These are phyloP conservation scores for Drosophila nigrodunni DNA, from an alignment of 1,140 invertebrate genomes.

Conservation along the genomic window DNA sequence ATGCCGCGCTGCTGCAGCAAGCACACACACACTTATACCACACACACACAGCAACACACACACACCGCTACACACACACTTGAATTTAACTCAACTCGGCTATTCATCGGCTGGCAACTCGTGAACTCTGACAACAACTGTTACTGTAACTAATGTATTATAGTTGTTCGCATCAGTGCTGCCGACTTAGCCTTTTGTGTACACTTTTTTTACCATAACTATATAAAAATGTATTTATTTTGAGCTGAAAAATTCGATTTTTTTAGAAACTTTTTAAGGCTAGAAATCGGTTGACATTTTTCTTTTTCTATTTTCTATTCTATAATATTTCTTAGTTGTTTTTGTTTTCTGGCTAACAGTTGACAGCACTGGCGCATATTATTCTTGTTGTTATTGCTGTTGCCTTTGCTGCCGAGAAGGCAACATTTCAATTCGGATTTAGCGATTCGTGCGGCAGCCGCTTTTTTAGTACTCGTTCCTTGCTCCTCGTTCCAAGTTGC, in stretches of 20 bases:
- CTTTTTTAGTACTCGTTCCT: slow-evolving; percentile 25
- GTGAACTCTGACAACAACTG: slow-evolving; percentile 58
- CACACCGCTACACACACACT: slow-evolving; percentile 7
- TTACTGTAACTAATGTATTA: slow-evolving; percentile 46
- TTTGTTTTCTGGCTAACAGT: too few species aligned
- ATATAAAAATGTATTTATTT: too few species aligned
- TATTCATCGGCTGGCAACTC: slow-evolving; percentile 64
- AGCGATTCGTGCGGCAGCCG: slow-evolving; percentile 33
- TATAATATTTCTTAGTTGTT: too few species aligned
- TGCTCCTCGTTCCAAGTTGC: slow-evolving; percentile 36
- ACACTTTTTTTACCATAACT: too few species aligned
- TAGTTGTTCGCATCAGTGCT: slow-evolving; percentile 4
- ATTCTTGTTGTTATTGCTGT: slow-evolving; percentile 16
- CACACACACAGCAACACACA: slow-evolving; percentile 19
- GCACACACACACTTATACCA: slow-evolving; percentile 20
- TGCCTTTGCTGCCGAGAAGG: slow-evolving; percentile 56
- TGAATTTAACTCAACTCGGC: slow-evolving; percentile 63
- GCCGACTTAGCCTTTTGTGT: too few species aligned
- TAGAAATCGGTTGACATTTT: too few species aligned
- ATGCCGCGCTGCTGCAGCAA: slow-evolving; percentile 69
- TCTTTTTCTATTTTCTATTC: too few species aligned
- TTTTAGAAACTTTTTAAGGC: too few species aligned
- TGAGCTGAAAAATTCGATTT: too few species aligned
- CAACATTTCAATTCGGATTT: slow-evolving; percentile 78
- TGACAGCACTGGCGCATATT: background rate